These are phyloP conservation scores for Drosophila bocqueti DNA, from an alignment of 1,140 invertebrate genomes.

Conservation along the genomic window DNA sequence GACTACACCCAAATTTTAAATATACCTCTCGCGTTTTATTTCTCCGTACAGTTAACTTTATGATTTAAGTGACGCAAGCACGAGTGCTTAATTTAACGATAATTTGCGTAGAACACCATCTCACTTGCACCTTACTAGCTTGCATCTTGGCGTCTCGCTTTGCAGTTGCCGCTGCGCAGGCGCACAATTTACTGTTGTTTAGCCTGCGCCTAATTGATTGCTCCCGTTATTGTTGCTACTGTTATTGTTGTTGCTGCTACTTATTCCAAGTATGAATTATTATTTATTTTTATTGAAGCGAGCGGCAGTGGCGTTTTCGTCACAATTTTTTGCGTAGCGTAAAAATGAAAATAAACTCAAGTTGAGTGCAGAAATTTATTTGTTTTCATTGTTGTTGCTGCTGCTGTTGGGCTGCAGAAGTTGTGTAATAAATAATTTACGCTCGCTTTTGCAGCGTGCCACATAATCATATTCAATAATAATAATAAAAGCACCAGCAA, in stretches of 20 bases:
- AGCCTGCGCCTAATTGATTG: constrained; percentile 68
- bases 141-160: constrained; percentile 2
- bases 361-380: constrained; percentile 68
- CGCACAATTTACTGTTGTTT: constrained; percentile 73
- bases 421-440: constrained; percentile 82
- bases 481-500: constrained; percentile 54
- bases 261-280: constrained; percentile 77
- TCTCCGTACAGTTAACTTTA: constrained; percentile 18
- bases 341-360: constrained; percentile 39
- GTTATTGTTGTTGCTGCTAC: constrained; percentile 38
- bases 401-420: constrained; percentile 41
- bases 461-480: constrained; percentile 83
- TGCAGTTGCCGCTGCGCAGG: constrained; percentile 48
- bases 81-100: constrained; percentile 72
- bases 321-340: constrained; percentile 60
- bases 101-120: constrained; percentile 62
- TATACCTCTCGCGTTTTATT: not conserved
- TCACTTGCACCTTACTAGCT: constrained; percentile 2
- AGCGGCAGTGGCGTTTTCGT: constrained; percentile 21
- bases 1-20: not conserved
- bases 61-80: constrained; percentile 50
- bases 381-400: constrained; percentile 49
- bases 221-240: constrained; percentile 35
- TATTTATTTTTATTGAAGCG: constrained; percentile 78
- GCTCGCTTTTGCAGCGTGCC: constrained; percentile 80